A percentile compares a stretch with the other conserved stretches of the same genome.
These are phyloP conservation scores for Tryphoninae sp. DNA, from an alignment of 2,888 invertebrate species.

Conservation along the genomic window DNA sequence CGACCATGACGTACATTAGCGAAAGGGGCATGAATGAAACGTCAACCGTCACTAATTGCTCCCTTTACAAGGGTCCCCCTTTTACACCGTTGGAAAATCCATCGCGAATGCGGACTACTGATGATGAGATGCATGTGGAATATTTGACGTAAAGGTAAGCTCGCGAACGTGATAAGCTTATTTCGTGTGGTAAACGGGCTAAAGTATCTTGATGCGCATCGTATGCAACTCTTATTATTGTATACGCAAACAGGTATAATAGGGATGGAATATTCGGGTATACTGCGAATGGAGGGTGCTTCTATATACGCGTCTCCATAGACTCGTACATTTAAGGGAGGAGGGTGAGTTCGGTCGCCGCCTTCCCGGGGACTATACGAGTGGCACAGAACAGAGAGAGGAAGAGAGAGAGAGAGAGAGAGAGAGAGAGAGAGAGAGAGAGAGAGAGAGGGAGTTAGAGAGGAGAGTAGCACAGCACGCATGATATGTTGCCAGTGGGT, in stretches of 20 bases:
- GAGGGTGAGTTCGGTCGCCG: slow-evolving; percentile 19
- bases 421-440: slow-evolving; percentile 25
- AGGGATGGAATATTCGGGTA: slow-evolving; percentile 45
- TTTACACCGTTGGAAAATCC: not conserved
- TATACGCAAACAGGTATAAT: slow-evolving; percentile 32
- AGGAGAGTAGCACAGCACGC: slow-evolving; percentile 56
- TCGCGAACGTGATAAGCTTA: not conserved
- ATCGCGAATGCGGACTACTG: not conserved
- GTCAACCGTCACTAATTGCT: slow-evolving; percentile 60
- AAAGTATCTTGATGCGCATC: not conserved
- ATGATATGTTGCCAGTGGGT: slow-evolving; percentile 79
- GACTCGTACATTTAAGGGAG: slow-evolving; percentile 47
- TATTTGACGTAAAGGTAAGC: not conserved
- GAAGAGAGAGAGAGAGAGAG: not conserved
- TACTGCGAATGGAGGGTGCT: slow-evolving; percentile 25
- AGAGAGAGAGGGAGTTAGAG: slow-evolving; percentile 35
- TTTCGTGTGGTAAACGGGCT: not conserved
- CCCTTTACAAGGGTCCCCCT: slow-evolving; percentile 4
- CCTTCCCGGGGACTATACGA: slow-evolving; percentile 16
- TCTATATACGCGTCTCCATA: slow-evolving; percentile 40
- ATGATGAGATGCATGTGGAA: not conserved
- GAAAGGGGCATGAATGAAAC: slow-evolving; percentile 23
- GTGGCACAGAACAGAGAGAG: slow-evolving; percentile 1
- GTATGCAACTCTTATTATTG: not conserved
- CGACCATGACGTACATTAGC: not conserved